phyloP scores from a whole-genome alignment of 2,797 vertebrate genomes.

The Heteromormyrus szaboi region DNA sequence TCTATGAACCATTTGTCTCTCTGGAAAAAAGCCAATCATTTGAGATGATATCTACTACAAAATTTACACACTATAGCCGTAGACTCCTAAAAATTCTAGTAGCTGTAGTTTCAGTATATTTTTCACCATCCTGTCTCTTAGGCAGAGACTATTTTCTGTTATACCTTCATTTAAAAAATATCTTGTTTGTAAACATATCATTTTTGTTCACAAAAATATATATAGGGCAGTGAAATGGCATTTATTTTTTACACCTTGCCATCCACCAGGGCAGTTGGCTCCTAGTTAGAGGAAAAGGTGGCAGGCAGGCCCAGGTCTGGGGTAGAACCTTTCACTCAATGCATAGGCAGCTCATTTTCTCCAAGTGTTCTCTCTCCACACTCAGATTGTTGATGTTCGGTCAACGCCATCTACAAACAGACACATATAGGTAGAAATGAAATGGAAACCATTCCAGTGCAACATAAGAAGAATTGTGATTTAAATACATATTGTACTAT shows the following conservation, averaged over 20 bases:
- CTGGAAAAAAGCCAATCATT: neutral
- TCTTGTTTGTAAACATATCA: conserved; percentile 24
- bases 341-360: conserved; percentile 61
- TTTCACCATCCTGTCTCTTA: conserved; percentile 10
- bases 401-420: conserved; percentile 78
- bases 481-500: neutral
- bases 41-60: neutral
- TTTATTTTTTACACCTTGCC: conserved; percentile 40
- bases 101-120: conserved; percentile 1
- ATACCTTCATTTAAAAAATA: neutral
- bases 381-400: conserved; percentile 90
- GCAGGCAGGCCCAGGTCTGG: conserved; percentile 39
- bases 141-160: neutral
- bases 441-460: neutral
- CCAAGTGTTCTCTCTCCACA: conserved; percentile 58
- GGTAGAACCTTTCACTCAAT: conserved; percentile 43
- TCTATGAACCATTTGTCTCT: neutral
- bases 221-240: conserved; percentile 41
- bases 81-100: neutral
- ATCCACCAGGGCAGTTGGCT: conserved; percentile 47
- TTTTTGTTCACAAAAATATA: conserved; percentile 25
- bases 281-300: conserved; percentile 28
- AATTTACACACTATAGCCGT: neutral
- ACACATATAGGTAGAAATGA: conserved; percentile 15
- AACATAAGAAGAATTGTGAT: neutral